Percentiles rank a stretch among this genome's conserved stretches.
Conservation (phyloP, 2,797 vertebrate species). For the Megalops cyprinoides region DNA sequence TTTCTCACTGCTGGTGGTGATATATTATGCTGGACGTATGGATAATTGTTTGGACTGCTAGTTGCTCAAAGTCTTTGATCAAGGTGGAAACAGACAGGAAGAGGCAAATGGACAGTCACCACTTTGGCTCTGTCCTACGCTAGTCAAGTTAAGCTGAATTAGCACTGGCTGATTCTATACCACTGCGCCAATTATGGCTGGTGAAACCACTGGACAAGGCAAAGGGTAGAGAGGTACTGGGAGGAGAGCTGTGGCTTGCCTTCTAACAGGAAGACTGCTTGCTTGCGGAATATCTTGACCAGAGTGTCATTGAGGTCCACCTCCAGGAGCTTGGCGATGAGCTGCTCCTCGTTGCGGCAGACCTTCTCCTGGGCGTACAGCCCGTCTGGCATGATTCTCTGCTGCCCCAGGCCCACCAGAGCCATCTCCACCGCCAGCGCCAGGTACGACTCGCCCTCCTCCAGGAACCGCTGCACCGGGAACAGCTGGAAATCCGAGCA, state of each 20-base stretch:
- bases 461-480: conserved; percentile 87
- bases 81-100: not conserved
- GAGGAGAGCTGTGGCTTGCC: conserved; percentile 68
- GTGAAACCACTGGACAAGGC: not conserved
- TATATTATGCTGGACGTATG: not conserved
- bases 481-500: conserved; percentile 85
- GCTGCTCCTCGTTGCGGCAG: conserved; percentile 93
- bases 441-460: conserved; percentile 88
- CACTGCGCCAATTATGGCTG: not conserved
- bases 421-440: conserved; percentile 89
- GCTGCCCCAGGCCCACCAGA: conserved; percentile 90
- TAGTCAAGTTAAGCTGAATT: too few species aligned
- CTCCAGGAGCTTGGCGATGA: conserved; percentile 91
- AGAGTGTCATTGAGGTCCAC: conserved; percentile 84
- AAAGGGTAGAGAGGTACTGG: not conserved
- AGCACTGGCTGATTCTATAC: not conserved
- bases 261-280: conserved; percentile 91
- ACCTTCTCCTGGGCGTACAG: conserved; percentile 95
- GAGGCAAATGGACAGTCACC: too few species aligned
- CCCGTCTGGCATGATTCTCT: conserved; percentile 93
- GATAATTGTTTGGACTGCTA: not conserved
- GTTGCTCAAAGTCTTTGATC: not conserved
- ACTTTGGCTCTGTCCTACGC: too few species aligned
- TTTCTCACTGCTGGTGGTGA: not conserved
- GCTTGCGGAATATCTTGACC: conserved; percentile 93